Evolutionary conservation across 2,888 invertebrate genomes (phyloP), one percentile per base, ranked within the genome.

Genomic region (Sphaeridia pumilis): DNA sequence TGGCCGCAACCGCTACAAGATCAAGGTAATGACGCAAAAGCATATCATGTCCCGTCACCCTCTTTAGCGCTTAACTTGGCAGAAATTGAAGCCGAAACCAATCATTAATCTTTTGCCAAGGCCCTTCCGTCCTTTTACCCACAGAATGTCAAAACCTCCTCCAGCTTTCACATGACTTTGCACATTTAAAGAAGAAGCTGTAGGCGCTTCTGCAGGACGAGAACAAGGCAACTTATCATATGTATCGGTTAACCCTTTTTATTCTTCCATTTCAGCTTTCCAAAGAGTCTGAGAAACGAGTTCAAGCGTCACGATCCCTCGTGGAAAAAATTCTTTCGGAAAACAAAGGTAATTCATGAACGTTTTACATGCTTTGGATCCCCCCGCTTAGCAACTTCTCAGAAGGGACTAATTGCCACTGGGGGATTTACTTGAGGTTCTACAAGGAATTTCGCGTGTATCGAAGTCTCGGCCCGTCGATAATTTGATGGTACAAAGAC

Each of bases 251-350:
- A n/a, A n/a, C n/a, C n/a, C n/a, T n/a, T n/a, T n/a, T n/a, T n/a
- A n/a, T n/a, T n/a, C n/a, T n/a, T n/a, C n/a, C n/a, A 36, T 44
- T 50, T 4, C 66, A 78, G 75, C 63, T 79, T 22, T 74, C 76
- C 1, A 68, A 71, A 46, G 77, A 77, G 51, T 70, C 79, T 0
- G 72, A 75, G 59, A 69, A 73, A 42, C 72, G 72, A 34, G 76
- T 81, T 1, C 68, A 66, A 7, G 74, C 74, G 58, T 71, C 78
- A 0, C 67, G 80, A 52, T 68, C 69, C 1, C 66, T 81, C 35
- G 70, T 81, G 27, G 79, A 80, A 48, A 74, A 75, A 51, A 76
- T 80, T 55, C 69, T 80, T 3, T 69, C 70, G 34, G 77, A 77
- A 62, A 76, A 78, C 58, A 74, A 75, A 74, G 75, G 78, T 77